These are phyloP conservation scores for Phoenicopterus ruber DNA, from an alignment of 2,113 vertebrate genomes.

Conservation along the genomic window DNA sequence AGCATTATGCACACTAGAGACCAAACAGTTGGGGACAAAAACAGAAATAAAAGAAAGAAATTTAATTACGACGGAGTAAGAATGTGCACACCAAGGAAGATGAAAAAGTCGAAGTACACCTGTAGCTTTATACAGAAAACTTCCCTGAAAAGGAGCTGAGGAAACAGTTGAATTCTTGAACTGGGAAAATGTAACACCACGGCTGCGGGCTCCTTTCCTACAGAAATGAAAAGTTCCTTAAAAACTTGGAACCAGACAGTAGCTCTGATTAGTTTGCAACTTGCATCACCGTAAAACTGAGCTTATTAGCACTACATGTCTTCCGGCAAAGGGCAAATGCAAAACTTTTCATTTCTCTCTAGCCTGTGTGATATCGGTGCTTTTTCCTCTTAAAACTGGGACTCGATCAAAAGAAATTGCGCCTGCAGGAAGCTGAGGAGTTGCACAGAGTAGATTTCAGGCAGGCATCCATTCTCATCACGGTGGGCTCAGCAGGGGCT, in stretches of 20 bases:
- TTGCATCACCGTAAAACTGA: not conserved
- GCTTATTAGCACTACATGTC: not conserved
- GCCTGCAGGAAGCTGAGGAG: not conserved
- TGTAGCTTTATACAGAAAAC: not conserved
- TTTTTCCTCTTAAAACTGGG: not conserved
- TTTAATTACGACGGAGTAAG: not conserved
- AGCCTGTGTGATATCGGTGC: not conserved
- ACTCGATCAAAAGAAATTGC: not conserved
- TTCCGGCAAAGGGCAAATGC: not conserved
- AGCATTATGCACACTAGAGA: not conserved
- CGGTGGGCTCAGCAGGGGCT: not conserved
- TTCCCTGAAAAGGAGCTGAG: not conserved
- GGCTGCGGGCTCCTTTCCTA: not conserved
- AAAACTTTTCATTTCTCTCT: not conserved
- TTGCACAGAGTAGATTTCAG: not conserved
- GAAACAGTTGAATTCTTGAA: not conserved
- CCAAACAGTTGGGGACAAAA: not conserved
- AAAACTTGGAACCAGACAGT: not conserved
- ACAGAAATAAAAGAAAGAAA: not conserved
- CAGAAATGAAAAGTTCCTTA: not conserved
- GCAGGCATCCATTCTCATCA: not conserved
- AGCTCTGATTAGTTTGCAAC: not conserved
- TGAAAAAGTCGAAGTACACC: not conserved
- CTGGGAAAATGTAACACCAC: rapidly evolving
- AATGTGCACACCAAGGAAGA: not conserved